Conservation (phyloP, 1,140 invertebrate species). For the Brachionus plicatilis region DNA sequence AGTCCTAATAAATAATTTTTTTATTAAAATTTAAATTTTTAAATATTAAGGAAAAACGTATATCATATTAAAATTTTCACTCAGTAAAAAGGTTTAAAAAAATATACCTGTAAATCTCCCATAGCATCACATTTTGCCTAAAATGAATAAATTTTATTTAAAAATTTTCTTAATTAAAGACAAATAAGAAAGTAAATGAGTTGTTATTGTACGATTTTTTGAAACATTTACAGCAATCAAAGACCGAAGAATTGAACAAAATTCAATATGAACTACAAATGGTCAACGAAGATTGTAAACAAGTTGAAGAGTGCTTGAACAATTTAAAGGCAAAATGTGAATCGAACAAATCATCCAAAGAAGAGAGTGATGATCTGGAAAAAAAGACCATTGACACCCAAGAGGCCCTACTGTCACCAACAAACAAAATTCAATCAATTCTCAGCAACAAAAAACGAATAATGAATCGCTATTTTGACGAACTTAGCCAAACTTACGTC, state of each 20-base stretch:
- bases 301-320: conserved; percentile 41
- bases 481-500: conserved; percentile 82
- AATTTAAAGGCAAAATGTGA: conserved; percentile 20
- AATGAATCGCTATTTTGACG: conserved; percentile 78
- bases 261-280: conserved; percentile 44
- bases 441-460: conserved; percentile 65
- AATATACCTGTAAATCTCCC: too few relatives aligned
- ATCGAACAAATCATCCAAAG: neutral
- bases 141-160: too few relatives aligned
- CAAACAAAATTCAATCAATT: conserved; percentile 49
- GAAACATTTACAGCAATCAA: conserved; percentile 38
- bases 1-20: too few relatives aligned
- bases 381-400: neutral
- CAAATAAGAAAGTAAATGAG: conserved; percentile 39
- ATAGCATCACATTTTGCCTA: too few relatives aligned
- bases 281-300: conserved; percentile 44
- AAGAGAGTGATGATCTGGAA: conserved; percentile 37
- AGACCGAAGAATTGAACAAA: conserved; percentile 44
- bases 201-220: conserved; percentile 35
- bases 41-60: too few relatives aligned
- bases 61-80: too few relatives aligned
- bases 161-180: neutral
- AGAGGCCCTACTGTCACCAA: neutral
- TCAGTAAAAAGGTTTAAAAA: too few relatives aligned
- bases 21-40: too few relatives aligned